Percentiles rank a stretch among this genome's conserved stretches.
phyloP scores from a whole-genome alignment of 1,140 invertebrate species.

The Pseudomyrmex dendroicus region DNA sequence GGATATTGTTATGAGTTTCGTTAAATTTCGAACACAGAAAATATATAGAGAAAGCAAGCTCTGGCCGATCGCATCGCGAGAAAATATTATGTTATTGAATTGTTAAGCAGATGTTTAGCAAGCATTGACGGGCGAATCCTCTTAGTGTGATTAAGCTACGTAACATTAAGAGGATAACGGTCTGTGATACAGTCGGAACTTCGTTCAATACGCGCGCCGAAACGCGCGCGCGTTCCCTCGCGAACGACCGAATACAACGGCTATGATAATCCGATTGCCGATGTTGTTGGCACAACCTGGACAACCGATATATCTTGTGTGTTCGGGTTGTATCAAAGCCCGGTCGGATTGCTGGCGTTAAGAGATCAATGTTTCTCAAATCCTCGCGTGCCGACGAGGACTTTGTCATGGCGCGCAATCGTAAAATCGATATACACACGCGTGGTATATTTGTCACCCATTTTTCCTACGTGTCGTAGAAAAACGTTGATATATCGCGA shows the following conservation, averaged over 20 bases:
- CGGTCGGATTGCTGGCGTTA: constrained; percentile 30
- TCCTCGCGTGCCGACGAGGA: constrained; percentile 34
- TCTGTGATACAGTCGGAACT: constrained; percentile 28
- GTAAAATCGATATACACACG: constrained; percentile 43
- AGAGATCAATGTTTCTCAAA: constrained; percentile 55
- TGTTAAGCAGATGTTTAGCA: constrained; percentile 47
- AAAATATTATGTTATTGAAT: constrained; percentile 36
- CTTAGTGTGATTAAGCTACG: constrained; percentile 62
- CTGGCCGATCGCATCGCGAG: not conserved
- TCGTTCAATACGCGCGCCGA: constrained; percentile 12
- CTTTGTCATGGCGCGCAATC: constrained; percentile 42
- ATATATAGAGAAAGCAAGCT: not conserved
- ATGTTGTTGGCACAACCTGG: constrained; percentile 7
- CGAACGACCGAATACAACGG: not conserved
- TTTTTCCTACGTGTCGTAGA: constrained; percentile 10
- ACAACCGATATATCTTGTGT: constrained; percentile 20
- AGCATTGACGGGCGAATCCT: constrained; percentile 56
- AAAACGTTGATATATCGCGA: not conserved
- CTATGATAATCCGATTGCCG: constrained; percentile 61
- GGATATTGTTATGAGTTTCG: constrained; percentile 8
- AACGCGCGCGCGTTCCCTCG: not conserved
- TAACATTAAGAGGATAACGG: constrained; percentile 45
- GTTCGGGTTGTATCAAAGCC: constrained; percentile 22
- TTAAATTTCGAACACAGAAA: not conserved
- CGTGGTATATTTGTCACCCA: constrained; percentile 30